These are phyloP conservation scores for Gyps fulvus DNA, from an alignment of 2,113 vertebrate genomes.

Conservation along the genomic window DNA sequence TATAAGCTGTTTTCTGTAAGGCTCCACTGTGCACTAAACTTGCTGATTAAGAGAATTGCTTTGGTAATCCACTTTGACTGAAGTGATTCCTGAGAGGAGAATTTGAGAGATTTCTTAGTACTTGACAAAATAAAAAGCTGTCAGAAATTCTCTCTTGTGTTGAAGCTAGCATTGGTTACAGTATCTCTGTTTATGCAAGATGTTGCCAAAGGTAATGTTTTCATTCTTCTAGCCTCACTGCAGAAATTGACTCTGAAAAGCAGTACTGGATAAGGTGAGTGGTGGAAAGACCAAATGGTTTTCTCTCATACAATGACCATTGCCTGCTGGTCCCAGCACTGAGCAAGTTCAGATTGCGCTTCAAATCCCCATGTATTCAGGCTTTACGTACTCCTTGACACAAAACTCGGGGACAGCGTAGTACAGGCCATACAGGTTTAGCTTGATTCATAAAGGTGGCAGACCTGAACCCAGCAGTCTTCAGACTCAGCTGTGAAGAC, in stretches of 20 bases:
- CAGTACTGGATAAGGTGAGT: background rate
- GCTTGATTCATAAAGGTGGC: background rate
- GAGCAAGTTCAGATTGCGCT: background rate
- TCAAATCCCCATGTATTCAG: background rate
- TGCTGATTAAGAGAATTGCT: background rate
- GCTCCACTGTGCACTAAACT: background rate
- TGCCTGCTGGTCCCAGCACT: background rate
- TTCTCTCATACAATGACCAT: fast-evolving
- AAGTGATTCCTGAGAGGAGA: background rate
- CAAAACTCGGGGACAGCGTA: background rate
- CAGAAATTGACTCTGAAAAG: background rate
- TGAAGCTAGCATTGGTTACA: background rate
- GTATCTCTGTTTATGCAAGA: background rate
- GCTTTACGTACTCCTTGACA: background rate
- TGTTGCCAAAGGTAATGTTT: background rate
- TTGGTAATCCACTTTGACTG: background rate
- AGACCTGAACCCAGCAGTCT: background rate
- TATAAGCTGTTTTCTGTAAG: background rate
- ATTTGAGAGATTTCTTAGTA: background rate
- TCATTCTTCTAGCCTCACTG: background rate
- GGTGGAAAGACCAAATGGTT: background rate
- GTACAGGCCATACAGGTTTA: background rate
- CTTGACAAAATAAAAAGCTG: background rate
- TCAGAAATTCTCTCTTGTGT: background rate
- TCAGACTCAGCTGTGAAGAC: background rate